These are phyloP conservation scores for Exocentrus adspersus DNA, from an alignment of 2,888 invertebrate genomes.

Conservation along the genomic window DNA sequence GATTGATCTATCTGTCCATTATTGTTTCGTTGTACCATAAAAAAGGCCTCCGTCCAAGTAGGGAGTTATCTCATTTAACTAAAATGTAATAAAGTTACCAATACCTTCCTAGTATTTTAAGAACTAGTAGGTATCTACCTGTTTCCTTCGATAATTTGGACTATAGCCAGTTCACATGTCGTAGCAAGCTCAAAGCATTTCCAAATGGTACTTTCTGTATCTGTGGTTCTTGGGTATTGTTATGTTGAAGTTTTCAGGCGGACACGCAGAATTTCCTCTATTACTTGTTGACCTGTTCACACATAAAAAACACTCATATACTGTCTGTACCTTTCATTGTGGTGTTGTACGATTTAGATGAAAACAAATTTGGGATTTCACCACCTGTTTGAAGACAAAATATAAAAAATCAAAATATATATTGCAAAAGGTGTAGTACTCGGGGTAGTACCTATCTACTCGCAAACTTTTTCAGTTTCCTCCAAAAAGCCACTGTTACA, in stretches of 20 bases:
- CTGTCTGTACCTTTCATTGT: neutral
- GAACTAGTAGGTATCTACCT: constrained; percentile 62
- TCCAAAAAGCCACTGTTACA: too few relatives aligned
- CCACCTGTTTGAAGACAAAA: too few relatives aligned
- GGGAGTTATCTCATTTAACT: constrained; percentile 72
- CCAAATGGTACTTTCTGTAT: constrained; percentile 56
- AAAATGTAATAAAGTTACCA: constrained; percentile 28
- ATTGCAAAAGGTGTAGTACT: too few relatives aligned
- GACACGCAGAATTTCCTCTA: constrained; percentile 72
- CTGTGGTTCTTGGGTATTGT: constrained; percentile 64
- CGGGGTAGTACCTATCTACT: too few relatives aligned
- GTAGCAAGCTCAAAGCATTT: constrained; percentile 67
- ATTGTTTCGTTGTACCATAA: constrained; percentile 69
- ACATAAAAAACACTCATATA: neutral
- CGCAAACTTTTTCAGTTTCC: too few relatives aligned
- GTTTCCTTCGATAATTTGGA: constrained; percentile 70
- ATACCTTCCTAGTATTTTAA: neutral
- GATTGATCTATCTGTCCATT: constrained; percentile 70
- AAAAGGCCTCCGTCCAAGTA: constrained; percentile 71
- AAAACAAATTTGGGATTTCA: too few relatives aligned
- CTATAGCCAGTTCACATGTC: constrained; percentile 67
- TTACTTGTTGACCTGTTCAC: constrained; percentile 69
- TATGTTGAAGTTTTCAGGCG: constrained; percentile 71
- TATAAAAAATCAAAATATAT: too few relatives aligned
- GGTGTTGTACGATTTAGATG: too few relatives aligned